Evolutionary conservation across 2,113 vertebrate species (phyloP).

Genomic region (Varanus komodoensis): DNA sequence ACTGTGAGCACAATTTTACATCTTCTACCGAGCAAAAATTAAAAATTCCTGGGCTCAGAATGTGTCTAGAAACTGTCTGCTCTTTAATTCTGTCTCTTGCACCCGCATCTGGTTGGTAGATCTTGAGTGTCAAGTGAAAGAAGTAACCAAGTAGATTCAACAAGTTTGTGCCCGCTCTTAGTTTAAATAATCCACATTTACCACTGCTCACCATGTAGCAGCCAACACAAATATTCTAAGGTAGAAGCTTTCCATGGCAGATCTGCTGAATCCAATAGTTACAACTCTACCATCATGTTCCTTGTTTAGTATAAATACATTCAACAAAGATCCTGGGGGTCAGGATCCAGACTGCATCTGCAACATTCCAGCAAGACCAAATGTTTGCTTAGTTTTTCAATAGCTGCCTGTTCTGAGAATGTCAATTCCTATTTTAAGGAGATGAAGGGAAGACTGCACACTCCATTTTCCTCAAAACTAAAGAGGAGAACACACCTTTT

Average conservation of each 20-base stretch:
- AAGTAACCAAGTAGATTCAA: too few species aligned
- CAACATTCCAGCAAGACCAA: background rate
- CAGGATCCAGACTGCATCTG: background rate
- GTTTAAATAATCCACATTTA: background rate
- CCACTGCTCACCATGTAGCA: background rate
- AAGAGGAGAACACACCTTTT: conserved; percentile 54
- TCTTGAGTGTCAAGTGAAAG: too few species aligned
- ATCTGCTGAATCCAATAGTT: background rate
- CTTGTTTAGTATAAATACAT: background rate
- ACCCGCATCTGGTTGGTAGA: too few species aligned
- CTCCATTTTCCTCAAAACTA: background rate
- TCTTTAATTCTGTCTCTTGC: too few species aligned
- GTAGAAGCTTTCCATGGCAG: background rate
- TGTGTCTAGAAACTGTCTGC: too few species aligned
- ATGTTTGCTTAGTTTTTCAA: conserved; percentile 54
- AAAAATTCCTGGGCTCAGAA: too few species aligned
- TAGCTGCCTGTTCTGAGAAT: conserved; percentile 52
- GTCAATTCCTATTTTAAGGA: conserved; percentile 50
- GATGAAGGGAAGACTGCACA: background rate
- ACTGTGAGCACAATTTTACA: too few species aligned
- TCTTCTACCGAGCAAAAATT: too few species aligned
- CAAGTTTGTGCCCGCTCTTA: too few species aligned
- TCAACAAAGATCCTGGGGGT: background rate
- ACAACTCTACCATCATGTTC: background rate
- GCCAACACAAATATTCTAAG: background rate